Evolutionary conservation across 2,888 invertebrate genomes (phyloP).

Genomic region (Drosophila falleni): DNA sequence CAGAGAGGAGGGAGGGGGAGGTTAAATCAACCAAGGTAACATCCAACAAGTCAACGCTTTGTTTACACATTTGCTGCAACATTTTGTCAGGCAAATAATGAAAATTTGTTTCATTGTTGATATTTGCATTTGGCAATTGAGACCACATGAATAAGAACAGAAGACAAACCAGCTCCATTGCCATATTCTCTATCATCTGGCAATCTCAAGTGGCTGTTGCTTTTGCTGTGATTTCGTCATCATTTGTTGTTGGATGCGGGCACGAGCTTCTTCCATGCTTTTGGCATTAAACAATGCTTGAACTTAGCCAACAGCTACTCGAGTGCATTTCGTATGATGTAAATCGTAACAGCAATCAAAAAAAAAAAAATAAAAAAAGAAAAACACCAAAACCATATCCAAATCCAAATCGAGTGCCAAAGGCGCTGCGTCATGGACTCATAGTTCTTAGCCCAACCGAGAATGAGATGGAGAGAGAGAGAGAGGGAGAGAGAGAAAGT

Average conservation of each 20-base stretch:
- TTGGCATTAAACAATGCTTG: slow-evolving; percentile 66
- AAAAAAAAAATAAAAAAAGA: not conserved
- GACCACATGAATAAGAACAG: slow-evolving; percentile 34
- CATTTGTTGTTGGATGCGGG: slow-evolving; percentile 43
- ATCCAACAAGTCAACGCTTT: slow-evolving; percentile 44
- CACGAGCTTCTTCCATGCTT: slow-evolving; percentile 39
- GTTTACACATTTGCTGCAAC: slow-evolving; percentile 71
- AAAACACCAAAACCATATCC: slow-evolving; percentile 5
- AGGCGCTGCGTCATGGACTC: slow-evolving; percentile 71
- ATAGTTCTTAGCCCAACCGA: slow-evolving; percentile 36
- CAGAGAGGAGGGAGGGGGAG: not conserved
- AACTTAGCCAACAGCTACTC: slow-evolving; percentile 60
- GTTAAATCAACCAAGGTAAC: slow-evolving; percentile 55
- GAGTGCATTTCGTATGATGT: slow-evolving; percentile 53
- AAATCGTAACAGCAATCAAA: slow-evolving; percentile 59
- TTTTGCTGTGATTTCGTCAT: slow-evolving; percentile 69
- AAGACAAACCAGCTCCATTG: slow-evolving; percentile 5
- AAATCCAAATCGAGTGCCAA: slow-evolving; percentile 22
- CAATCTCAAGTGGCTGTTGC: slow-evolving; percentile 17
- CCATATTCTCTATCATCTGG: slow-evolving; percentile 16
- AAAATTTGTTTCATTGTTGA: slow-evolving; percentile 74
- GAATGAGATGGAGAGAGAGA: slow-evolving; percentile 16
- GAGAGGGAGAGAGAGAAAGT: slow-evolving; percentile 27
- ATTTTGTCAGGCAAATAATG: slow-evolving; percentile 76
- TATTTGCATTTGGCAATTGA: slow-evolving; percentile 75